These are phyloP conservation scores for Drosophila equinoxialis DNA, from an alignment of 1,140 invertebrate genomes.

Conservation along the genomic window DNA sequence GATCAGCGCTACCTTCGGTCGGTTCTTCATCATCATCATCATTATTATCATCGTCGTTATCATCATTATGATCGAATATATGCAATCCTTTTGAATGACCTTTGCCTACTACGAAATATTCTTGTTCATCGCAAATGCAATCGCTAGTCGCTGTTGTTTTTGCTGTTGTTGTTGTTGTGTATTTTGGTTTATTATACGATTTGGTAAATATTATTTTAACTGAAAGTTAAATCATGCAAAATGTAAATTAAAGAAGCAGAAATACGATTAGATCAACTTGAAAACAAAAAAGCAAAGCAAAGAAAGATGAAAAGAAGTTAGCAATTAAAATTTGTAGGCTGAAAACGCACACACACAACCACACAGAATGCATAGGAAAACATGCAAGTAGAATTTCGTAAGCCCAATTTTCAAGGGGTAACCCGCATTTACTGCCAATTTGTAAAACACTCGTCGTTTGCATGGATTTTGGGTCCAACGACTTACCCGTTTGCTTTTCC, in stretches of 20 bases:
- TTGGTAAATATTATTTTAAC: constrained; percentile 73
- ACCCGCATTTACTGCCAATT: constrained; percentile 35
- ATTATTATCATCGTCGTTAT: constrained; percentile 24
- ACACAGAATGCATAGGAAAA: constrained; percentile 14
- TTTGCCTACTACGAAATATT: constrained; percentile 53
- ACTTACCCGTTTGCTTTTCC: constrained; percentile 90
- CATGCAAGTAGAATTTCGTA: constrained; percentile 69
- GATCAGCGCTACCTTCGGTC: constrained; percentile 68
- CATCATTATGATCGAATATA: constrained; percentile 25
- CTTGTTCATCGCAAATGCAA: constrained; percentile 67
- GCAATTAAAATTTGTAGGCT: constrained; percentile 71
- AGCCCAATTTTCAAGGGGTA: constrained; percentile 8
- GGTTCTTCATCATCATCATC: constrained; percentile 33
- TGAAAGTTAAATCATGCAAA: constrained; percentile 61
- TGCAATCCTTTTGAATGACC: constrained; percentile 11
- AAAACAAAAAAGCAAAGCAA: constrained; percentile 38
- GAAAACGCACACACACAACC: constrained; percentile 23
- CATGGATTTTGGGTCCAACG: not conserved
- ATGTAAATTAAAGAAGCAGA: constrained; percentile 26
- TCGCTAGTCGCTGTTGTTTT: constrained; percentile 50
- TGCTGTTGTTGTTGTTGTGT: constrained; percentile 22
- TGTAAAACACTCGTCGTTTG: not conserved
- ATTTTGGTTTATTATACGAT: constrained; percentile 53
- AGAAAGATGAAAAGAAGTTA: constrained; percentile 47
- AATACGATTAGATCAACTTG: constrained; percentile 25